Evolutionary conservation across 2,113 vertebrate species (phyloP), one percentile per base, ranked within the genome.

Genomic region (Egretta garzetta): DNA sequence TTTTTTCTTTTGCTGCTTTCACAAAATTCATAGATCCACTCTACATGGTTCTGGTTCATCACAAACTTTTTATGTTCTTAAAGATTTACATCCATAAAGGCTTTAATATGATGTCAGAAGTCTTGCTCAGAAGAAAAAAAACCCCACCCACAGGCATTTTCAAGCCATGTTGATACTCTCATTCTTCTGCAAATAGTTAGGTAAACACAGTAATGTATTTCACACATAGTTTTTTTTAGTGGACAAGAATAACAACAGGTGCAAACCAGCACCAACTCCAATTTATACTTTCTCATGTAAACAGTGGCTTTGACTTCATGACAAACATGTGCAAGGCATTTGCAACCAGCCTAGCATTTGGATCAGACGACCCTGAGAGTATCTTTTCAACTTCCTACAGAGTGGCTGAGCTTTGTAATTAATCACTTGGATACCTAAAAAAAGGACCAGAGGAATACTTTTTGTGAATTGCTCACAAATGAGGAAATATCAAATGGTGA

Each of bases 231-330:
- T 88, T 94, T 93, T 92, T 49, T 92, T 83, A 73, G 41, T 52
- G 30, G 35, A 21, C 33, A 84, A 89, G 52, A 91, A 93, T n/a
- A 95, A 86, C n/a, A 90, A 58, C 85, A 95, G 86, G 83, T 96
- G 56, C 2, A 9, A 91, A 93, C 3, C 39, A 85, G 21, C 77
- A 60, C 13, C 59, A 76, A 8, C 27, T 68, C 56, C 58, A 80
- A 3, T 41, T 90, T 89, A 66, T 68, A 15, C 30, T 76, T 96
- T 88, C 53, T 93, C 43, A 32, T 63, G 52, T 56, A 84, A 88
- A 60, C 20, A 77, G 35, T 14, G 35, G 5, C 23, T 80, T 94
- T 80, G 63, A 90, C 53, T 95, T 93, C 80, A 88, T 52, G 68
- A 80, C 59, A 74, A 93, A 93, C 86, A 95, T 30, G 12, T 91